phyloP scores from a whole-genome alignment of 2,888 invertebrate genomes.

The Eupithecia subumbrata region DNA sequence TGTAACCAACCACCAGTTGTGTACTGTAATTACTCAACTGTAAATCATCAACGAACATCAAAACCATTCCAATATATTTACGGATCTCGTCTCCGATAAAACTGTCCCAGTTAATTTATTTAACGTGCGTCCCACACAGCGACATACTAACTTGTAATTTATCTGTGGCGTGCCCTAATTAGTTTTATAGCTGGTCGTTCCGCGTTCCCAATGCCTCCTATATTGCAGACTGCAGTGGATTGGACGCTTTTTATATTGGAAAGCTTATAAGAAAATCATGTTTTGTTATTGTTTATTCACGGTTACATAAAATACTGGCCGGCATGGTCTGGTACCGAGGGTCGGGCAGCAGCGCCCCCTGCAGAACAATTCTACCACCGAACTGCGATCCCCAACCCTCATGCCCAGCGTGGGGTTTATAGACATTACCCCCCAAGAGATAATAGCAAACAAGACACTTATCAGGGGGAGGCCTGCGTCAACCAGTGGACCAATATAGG shows the following conservation, averaged over 20 bases:
- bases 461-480: no score
- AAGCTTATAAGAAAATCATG: conserved; percentile 69
- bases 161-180: conserved; percentile 40
- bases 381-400: no score
- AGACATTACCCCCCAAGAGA: no score
- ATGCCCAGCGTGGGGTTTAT: no score
- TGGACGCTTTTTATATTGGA: conserved; percentile 1
- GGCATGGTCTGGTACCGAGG: no score
- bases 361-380: no score
- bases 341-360: no score
- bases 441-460: no score
- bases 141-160: conserved; percentile 13
- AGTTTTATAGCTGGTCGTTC: conserved; percentile 36
- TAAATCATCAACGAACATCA: conserved; percentile 12
- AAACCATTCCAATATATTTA: conserved; percentile 13
- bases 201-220: conserved; percentile 22
- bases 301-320: no score
- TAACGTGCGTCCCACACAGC: conserved; percentile 22
- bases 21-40: background rate
- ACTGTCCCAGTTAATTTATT: conserved; percentile 25
- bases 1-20: background rate
- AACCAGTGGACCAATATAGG: no score
- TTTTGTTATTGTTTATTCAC: no score
- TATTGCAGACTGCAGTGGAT: conserved; percentile 18
- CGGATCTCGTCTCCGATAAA: conserved; percentile 20